phyloP scores from a whole-genome alignment of 2,797 vertebrate species.

The Lagocephalus sceleratus region DNA sequence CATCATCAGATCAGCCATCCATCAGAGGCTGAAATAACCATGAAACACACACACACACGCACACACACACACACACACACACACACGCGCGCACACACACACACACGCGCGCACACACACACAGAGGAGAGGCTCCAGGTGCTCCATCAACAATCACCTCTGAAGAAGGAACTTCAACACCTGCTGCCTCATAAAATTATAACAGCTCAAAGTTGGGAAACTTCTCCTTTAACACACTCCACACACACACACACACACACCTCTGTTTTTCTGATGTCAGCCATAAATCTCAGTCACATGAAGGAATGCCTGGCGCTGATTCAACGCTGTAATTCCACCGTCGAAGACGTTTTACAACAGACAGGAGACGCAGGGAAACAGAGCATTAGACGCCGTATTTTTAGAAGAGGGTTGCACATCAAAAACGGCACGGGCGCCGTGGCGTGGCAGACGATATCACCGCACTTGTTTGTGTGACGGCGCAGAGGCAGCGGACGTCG shows the following conservation, averaged over 20 bases:
- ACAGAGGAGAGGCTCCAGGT: slow-evolving; percentile 32
- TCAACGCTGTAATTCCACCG: slow-evolving; percentile 49
- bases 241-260: too few species aligned
- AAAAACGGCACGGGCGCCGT: slow-evolving; percentile 24
- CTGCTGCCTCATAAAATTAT: slow-evolving; percentile 45
- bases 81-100: slow-evolving; percentile 3
- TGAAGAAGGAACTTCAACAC: slow-evolving; percentile 45
- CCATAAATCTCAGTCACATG: slow-evolving; percentile 63
- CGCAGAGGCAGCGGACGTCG: neutral
- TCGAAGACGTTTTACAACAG: slow-evolving; percentile 43
- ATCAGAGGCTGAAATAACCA: slow-evolving; percentile 21
- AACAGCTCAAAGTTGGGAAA: slow-evolving; percentile 51
- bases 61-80: slow-evolving; percentile 1
- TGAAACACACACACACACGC: neutral
- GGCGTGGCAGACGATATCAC: slow-evolving; percentile 27
- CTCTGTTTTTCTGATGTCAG: slow-evolving; percentile 43
- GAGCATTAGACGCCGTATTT: slow-evolving; percentile 54
- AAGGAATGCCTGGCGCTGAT: slow-evolving; percentile 56
- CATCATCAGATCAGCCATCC: slow-evolving; percentile 17
- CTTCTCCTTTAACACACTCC: neutral
- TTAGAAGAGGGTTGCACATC: slow-evolving; percentile 47
- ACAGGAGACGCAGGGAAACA: slow-evolving; percentile 47
- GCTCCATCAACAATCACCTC: slow-evolving; percentile 19
- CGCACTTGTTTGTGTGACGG: slow-evolving; percentile 47
- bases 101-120: too few species aligned